phyloP scores from a whole-genome alignment of 1,140 invertebrate species.

The Cotesia chilonis region DNA sequence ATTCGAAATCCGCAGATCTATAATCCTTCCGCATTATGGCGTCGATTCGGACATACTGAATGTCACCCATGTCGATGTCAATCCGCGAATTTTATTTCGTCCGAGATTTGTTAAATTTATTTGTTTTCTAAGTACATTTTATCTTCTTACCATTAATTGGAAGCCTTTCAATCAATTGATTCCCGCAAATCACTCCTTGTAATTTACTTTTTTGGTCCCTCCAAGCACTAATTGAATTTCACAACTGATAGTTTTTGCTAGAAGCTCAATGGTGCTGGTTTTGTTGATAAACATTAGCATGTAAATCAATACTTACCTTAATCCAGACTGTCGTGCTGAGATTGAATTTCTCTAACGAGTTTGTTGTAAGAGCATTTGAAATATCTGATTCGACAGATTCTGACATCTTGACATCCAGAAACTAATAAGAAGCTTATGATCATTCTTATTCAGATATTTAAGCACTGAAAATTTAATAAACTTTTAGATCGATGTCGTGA shows the following conservation, averaged over 20 bases:
- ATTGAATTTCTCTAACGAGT: too few relatives aligned
- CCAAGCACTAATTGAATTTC: not conserved
- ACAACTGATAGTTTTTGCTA: too few relatives aligned
- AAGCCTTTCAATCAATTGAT: not conserved
- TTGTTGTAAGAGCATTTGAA: too few relatives aligned
- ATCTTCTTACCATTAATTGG: constrained; percentile 6
- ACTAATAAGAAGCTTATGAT: too few relatives aligned
- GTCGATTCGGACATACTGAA: constrained; percentile 28
- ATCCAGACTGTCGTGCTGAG: too few relatives aligned
- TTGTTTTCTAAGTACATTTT: constrained; percentile 26
- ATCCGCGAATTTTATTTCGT: constrained; percentile 16
- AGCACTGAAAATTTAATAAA: not conserved
- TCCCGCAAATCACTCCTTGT: not conserved
- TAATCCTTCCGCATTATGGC: constrained; percentile 32
- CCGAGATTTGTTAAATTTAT: constrained; percentile 29
- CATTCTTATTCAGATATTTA: not conserved
- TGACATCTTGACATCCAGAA: too few relatives aligned
- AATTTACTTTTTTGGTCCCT: not conserved
- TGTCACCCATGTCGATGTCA: not conserved
- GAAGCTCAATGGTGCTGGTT: too few relatives aligned
- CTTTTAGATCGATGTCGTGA: not conserved
- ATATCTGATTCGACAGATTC: too few relatives aligned
- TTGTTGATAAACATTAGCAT: too few relatives aligned
- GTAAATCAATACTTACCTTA: too few relatives aligned
- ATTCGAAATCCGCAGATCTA: constrained; percentile 19